phyloP scores from a whole-genome alignment of 2,113 vertebrate species.

The Limnothrissa miodon region DNA sequence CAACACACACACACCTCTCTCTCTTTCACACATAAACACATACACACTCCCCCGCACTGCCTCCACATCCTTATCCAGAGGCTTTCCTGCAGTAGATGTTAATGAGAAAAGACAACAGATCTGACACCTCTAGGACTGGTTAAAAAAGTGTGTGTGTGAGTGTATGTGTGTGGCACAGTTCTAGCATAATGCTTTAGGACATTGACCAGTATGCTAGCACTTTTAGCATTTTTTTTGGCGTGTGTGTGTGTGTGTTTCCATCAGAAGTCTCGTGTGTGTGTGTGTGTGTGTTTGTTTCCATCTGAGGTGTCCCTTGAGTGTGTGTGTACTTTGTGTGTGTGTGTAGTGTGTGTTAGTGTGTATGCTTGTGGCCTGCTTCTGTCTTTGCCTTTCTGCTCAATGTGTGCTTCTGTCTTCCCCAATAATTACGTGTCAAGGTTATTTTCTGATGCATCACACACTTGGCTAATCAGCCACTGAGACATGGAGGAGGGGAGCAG shows the following conservation, averaged over 20 bases:
- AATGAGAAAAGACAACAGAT: not conserved
- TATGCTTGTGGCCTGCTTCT: too few relatives aligned
- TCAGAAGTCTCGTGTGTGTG: too few relatives aligned
- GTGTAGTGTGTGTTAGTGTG: not conserved
- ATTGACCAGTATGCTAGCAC: not conserved
- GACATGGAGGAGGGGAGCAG: not conserved
- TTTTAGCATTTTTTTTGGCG: not conserved
- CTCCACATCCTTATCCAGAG: not conserved
- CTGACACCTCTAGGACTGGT: not conserved
- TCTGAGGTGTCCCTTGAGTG: not conserved
- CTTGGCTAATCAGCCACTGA: conserved; percentile 30
- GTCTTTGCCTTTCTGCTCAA: not conserved
- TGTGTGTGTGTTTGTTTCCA: not conserved
- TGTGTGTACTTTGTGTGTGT: conserved; percentile 13
- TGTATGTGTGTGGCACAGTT: conserved; percentile 8
- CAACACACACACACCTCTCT: not conserved
- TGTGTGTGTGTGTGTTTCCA: not conserved
- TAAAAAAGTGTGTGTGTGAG: conserved; percentile 6
- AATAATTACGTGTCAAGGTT: conserved; percentile 43
- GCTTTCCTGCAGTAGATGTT: not conserved
- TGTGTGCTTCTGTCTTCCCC: conserved; percentile 21
- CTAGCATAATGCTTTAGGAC: not conserved
- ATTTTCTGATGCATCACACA: conserved; percentile 43
- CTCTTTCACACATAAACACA: not conserved
- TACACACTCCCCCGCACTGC: not conserved